Evolutionary conservation across 2,797 vertebrate species (phyloP).

Genomic region (Epinephelus awoara): DNA sequence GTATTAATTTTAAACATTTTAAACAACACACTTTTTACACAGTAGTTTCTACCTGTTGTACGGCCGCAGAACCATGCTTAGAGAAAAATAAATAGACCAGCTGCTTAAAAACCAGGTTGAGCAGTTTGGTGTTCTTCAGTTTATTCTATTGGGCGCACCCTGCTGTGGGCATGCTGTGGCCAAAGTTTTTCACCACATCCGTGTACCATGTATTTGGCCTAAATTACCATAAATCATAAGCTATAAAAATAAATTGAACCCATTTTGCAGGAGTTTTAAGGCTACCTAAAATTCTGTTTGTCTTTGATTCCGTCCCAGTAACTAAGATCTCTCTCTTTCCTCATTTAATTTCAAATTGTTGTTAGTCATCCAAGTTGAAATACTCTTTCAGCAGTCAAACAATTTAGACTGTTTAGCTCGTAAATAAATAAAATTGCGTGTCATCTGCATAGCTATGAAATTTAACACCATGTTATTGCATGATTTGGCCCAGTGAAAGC

Average conservation of each 20-base stretch:
- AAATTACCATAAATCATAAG: too few relatives aligned
- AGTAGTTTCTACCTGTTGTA: too few relatives aligned
- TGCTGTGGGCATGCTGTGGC: too few relatives aligned
- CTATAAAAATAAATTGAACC: neutral
- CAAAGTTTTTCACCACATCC: too few relatives aligned
- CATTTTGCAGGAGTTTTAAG: neutral
- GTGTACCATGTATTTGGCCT: too few relatives aligned
- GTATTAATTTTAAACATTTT: too few relatives aligned
- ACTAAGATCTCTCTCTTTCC: neutral
- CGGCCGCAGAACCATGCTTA: too few relatives aligned
- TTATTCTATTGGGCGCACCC: too few relatives aligned
- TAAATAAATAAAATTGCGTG: neutral
- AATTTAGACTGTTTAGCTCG: neutral
- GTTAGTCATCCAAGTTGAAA: neutral
- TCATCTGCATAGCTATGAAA: neutral
- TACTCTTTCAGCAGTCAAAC: neutral
- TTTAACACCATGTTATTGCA: neutral
- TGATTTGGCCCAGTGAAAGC: neutral
- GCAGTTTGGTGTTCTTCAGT: too few relatives aligned
- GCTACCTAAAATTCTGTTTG: neutral
- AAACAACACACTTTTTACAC: too few relatives aligned
- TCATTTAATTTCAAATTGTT: neutral
- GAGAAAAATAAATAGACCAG: too few relatives aligned
- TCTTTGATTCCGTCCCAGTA: slow-evolving; percentile 1
- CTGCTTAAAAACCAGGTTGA: too few relatives aligned